Evolutionary conservation across 2,113 vertebrate genomes (phyloP), one percentile per base, ranked within the genome.

Genomic region (Albula glossodonta): DNA sequence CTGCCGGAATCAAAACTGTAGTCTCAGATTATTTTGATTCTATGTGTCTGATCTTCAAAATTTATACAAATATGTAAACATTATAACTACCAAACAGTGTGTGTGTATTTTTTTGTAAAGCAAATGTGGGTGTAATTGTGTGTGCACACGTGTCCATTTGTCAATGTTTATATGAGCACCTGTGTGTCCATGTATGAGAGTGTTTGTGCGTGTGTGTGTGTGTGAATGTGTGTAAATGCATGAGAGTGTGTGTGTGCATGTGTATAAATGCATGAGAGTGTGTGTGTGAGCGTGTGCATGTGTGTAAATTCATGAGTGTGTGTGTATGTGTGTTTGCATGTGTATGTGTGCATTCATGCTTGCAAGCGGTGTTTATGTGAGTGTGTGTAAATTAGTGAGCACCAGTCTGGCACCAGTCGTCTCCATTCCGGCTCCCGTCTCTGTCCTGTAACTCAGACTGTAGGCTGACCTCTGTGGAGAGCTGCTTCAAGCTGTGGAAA

Each of bases 401-500:
- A 97, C 97, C 97, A 83, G 96, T 87, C 86, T 95, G 96, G 87
- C 96, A 96, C 97, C 98, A 99, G 86, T 96, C 94, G 86, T 96
- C 96, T 81, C 96, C 96, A 0, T 98, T 98, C 5, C 93, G 96
- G 87, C 97, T 98, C 83, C 94, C 93, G 63, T 97, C 96, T 6
- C 90, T 92, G 90, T 94, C 95, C 92, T 97, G 97, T 79, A 96
- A 97, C 89, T 97, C 97, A 0, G 97, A 97, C 90, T 97, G 97
- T 90, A 98, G 93, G 88, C 96, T 98, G 93, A 97, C 94, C 88
- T 98, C 97, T 15, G 96, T 96, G 0, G 97, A 98, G 86, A 98
- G 96, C 81, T 97, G 96, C 89, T 98, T 97, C 8, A 96, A 94
- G 94, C 97, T 98, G 87, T 97, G 93, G 86, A 98, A 98, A 91